Conservation (phyloP, 2,797 vertebrate genomes). For the Enteromius fasciolatus region DNA sequence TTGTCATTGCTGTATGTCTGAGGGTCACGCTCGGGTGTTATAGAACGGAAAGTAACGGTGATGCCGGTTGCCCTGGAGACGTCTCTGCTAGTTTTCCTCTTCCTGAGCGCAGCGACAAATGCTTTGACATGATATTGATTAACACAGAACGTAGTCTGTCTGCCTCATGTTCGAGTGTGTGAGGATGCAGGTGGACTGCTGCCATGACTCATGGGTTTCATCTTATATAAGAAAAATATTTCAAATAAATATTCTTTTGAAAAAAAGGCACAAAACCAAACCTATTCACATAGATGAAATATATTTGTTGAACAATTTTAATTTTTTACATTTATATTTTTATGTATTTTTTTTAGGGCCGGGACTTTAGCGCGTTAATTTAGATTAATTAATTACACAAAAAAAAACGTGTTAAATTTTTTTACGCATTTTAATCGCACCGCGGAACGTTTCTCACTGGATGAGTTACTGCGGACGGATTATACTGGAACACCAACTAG, state of each 20-base stretch:
- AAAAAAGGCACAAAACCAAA: not conserved
- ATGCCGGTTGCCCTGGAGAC: conserved; percentile 6
- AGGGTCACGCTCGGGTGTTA: conserved; percentile 11
- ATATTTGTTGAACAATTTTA: not conserved
- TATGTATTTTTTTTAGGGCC: not conserved
- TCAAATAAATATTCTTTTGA: not conserved
- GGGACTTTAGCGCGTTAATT: too few species aligned
- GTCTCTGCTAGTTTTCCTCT: conserved; percentile 39
- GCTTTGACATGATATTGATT: conserved; percentile 49
- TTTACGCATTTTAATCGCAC: too few species aligned
- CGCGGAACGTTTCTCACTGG: too few species aligned
- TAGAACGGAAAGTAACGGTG: not conserved
- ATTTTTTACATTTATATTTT: not conserved
- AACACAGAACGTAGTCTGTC: conserved; percentile 27
- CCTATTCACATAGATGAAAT: not conserved
- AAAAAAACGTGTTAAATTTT: too few species aligned
- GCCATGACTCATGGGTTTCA: conserved; percentile 34
- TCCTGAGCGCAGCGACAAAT: conserved; percentile 3
- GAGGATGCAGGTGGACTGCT: conserved; percentile 25
- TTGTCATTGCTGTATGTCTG: conserved; percentile 60
- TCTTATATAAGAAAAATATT: not conserved
- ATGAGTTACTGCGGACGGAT: too few species aligned
- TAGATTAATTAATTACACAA: too few species aligned
- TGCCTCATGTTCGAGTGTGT: conserved; percentile 16
- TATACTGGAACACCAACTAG: too few species aligned